phyloP scores from a whole-genome alignment of 1,140 invertebrate species.

The Papilio polytes region DNA sequence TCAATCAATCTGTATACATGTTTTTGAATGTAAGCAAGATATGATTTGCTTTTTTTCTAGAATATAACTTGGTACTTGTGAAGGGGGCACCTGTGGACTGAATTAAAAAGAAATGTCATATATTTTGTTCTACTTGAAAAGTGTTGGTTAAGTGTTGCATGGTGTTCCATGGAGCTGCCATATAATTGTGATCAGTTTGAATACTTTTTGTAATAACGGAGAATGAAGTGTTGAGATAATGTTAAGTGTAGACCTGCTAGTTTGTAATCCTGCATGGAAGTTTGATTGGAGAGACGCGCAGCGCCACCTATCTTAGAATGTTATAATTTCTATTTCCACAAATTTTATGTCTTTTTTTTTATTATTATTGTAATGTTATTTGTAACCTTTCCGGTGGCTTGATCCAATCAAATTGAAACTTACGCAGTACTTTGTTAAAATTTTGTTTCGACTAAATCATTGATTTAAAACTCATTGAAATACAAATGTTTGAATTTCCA shows the following conservation, averaged over 20 bases:
- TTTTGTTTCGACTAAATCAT: slow-evolving; percentile 81
- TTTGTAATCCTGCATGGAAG: slow-evolving; percentile 73
- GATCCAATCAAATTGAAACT: slow-evolving; percentile 78
- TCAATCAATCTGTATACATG: background rate
- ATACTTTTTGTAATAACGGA: slow-evolving; percentile 72
- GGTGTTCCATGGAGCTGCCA: slow-evolving; percentile 81
- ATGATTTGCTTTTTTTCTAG: background rate
- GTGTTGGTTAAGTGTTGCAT: slow-evolving; percentile 78
- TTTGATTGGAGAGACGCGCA: slow-evolving; percentile 74
- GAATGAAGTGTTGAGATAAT: slow-evolving; percentile 78
- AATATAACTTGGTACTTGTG: slow-evolving; percentile 59
- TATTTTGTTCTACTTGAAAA: slow-evolving; percentile 65
- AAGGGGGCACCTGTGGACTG: slow-evolving; percentile 64
- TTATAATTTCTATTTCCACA: slow-evolving; percentile 62
- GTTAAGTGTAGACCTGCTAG: slow-evolving; percentile 82
- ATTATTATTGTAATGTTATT: slow-evolving; percentile 56
- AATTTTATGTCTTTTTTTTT: slow-evolving; percentile 66
- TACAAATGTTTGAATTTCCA: slow-evolving; percentile 82
- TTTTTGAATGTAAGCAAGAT: background rate
- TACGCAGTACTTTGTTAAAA: slow-evolving; percentile 80
- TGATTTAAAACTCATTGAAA: slow-evolving; percentile 80
- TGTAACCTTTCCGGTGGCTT: slow-evolving; percentile 63
- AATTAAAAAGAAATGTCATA: slow-evolving; percentile 74
- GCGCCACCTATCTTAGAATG: slow-evolving; percentile 53
- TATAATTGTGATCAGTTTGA: slow-evolving; percentile 83